Evolutionary conservation across 2,113 vertebrate genomes (phyloP).

Genomic region (Cololabis saira): DNA sequence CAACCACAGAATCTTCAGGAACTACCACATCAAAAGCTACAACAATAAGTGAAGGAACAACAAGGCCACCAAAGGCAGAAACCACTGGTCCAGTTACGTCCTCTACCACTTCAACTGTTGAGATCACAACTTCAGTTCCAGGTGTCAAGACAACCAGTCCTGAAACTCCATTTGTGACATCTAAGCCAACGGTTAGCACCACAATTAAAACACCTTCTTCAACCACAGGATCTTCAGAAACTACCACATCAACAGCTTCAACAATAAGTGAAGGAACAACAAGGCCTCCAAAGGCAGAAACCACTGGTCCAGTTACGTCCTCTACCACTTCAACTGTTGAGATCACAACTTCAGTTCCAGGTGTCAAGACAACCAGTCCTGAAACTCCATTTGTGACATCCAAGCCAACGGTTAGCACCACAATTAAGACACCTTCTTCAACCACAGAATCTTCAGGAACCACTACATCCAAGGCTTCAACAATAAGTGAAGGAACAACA

Average conservation of each 20-base stretch:
- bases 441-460: background rate
- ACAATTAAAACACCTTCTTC: background rate
- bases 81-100: conserved; percentile 9
- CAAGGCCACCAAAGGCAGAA: background rate
- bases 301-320: conserved; percentile 3
- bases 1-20: no score
- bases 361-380: background rate
- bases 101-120: conserved; percentile 12
- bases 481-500: no score
- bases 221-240: background rate
- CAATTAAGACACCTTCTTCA: background rate
- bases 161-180: conserved; percentile 4
- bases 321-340: conserved; percentile 15
- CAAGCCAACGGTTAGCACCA: background rate
- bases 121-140: background rate
- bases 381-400: background rate
- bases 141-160: background rate
- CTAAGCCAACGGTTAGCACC: background rate
- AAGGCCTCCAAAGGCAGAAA: background rate
- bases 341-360: background rate
- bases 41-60: background rate
- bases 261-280: background rate
- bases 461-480: no score
- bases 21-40: no score
- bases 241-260: background rate